Conservation (phyloP, 2,797 vertebrate species). For the Poeciliopsis gracilis region DNA sequence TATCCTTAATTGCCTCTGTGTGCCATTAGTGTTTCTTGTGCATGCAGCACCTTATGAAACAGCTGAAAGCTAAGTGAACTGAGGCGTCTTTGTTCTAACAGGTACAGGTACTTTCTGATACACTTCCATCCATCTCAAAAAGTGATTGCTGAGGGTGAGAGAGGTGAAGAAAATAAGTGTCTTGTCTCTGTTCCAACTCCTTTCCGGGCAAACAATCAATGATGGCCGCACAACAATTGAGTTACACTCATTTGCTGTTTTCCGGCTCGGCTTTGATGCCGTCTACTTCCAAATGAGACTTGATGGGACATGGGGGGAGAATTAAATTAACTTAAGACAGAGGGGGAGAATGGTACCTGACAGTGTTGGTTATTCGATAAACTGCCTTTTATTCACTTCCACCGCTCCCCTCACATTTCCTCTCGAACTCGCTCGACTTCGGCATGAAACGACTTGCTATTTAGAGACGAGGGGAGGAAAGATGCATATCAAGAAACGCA, state of each 20-base stretch:
- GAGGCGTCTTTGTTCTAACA: slow-evolving; percentile 36
- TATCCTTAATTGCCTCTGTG: slow-evolving; percentile 21
- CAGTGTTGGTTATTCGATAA: slow-evolving; percentile 78
- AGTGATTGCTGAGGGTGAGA: slow-evolving; percentile 58
- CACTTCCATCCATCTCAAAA: slow-evolving; percentile 34
- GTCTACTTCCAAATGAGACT: slow-evolving; percentile 66
- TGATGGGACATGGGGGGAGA: slow-evolving; percentile 61
- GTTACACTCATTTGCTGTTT: slow-evolving; percentile 79
- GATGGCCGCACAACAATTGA: slow-evolving; percentile 75
- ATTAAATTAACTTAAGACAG: slow-evolving; percentile 78
- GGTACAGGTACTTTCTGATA: slow-evolving; percentile 47
- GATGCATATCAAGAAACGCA: slow-evolving; percentile 4
- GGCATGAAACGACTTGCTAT: slow-evolving; percentile 49
- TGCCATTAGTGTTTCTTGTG: slow-evolving; percentile 28
- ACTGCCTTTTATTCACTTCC: slow-evolving; percentile 68
- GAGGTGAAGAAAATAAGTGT: slow-evolving; percentile 70
- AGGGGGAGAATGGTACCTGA: slow-evolving; percentile 71
- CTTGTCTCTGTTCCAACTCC: slow-evolving; percentile 73
- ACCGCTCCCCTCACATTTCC: slow-evolving; percentile 42
- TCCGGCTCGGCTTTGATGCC: slow-evolving; percentile 73
- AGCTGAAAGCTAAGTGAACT: slow-evolving; percentile 19
- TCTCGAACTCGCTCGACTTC: slow-evolving; percentile 41
- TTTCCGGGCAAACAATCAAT: slow-evolving; percentile 78
- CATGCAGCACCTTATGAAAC: slow-evolving; percentile 21
- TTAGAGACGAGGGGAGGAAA: slow-evolving; percentile 50